A percentile compares a stretch with the other conserved stretches of the same genome.
These are phyloP conservation scores for Loxodonta africana DNA, from an alignment of 2,113 vertebrate genomes.

Conservation along the genomic window DNA sequence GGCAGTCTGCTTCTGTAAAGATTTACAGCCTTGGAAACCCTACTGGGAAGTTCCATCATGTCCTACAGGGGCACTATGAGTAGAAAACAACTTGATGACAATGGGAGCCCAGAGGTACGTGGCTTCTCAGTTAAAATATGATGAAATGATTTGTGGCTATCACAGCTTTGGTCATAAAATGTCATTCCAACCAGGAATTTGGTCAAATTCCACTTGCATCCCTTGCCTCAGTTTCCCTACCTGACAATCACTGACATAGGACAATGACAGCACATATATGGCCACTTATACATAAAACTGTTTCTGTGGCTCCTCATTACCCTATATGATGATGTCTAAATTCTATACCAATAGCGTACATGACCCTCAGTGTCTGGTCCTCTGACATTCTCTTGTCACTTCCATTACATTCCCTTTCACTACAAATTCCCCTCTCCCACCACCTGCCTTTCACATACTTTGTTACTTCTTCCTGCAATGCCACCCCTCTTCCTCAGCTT, in stretches of 20 bases:
- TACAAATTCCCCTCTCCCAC: not conserved
- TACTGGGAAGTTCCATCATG: too few species aligned
- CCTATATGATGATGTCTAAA: not conserved
- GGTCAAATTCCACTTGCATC: conserved; percentile 1
- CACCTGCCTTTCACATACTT: not conserved
- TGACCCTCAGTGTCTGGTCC: not conserved
- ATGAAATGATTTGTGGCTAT: conserved; percentile 15
- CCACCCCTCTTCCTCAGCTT: not conserved
- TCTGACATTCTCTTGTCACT: not conserved
- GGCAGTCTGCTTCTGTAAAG: not conserved
- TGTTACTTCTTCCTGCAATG: not conserved
- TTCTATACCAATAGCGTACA: not conserved
- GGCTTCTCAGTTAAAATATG: not conserved
- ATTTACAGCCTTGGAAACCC: not conserved
- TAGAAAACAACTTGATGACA: not conserved
- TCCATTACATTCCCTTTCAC: not conserved
- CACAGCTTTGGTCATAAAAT: not conserved
- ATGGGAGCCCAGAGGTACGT: not conserved
- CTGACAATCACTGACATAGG: not conserved
- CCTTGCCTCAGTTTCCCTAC: not conserved
- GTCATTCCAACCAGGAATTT: conserved; percentile 21
- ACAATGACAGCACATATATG: not conserved
- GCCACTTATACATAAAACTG: not conserved
- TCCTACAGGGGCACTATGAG: not conserved
- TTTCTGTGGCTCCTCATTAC: conserved; percentile 38